Evolutionary conservation across 2,113 vertebrate species (phyloP), one percentile per base, ranked within the genome.

Genomic region (Urocolius indicus): DNA sequence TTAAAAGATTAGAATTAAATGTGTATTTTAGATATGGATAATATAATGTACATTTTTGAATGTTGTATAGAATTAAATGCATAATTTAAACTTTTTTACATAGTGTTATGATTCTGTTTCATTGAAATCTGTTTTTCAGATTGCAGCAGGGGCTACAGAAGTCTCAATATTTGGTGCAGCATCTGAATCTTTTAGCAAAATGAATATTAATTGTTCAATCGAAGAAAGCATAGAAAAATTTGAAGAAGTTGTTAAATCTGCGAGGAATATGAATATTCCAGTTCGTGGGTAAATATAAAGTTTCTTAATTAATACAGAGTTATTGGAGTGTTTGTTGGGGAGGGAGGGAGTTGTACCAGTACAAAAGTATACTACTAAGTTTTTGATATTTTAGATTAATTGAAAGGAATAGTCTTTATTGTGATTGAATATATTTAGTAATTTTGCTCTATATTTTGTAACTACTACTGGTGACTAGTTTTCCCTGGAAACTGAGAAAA

Each of bases 171-270:
- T 99, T 98, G 99, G 98, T 19, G 99, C 99, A 38, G 99, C 99
- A 23, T 99, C 99, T 78, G 99, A 99, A 96, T 98, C 98, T 32
- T 99, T 99, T 93, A 99, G 98, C 96, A 98, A 98, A 97, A 99
- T 97, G 96, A 99, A 99, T 93, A 98, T 99, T 95, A 99, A 99
- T 96, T 99, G 99, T 96, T 99, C 99, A 59, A 98, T 99, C 89
- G 98, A 99, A 96, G 99, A 99, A 98, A 99, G 99, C 95, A 98
- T 99, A 97, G 97, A 98, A 83, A 98, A 97, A 95, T 99, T 99
- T 96, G 98, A 99, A 95, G 98, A 98, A 84, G 98, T 99, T 68
- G 89, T 98, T 90, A 98, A 97, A 74, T 94, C 98, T 38, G 99
- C 99, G 94, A 98, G 97, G 80, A 98, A 97, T 93, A 98, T 94